These are phyloP conservation scores for Caenorhabditis wallacei DNA, from an alignment of 2,888 invertebrate species.

Conservation along the genomic window DNA sequence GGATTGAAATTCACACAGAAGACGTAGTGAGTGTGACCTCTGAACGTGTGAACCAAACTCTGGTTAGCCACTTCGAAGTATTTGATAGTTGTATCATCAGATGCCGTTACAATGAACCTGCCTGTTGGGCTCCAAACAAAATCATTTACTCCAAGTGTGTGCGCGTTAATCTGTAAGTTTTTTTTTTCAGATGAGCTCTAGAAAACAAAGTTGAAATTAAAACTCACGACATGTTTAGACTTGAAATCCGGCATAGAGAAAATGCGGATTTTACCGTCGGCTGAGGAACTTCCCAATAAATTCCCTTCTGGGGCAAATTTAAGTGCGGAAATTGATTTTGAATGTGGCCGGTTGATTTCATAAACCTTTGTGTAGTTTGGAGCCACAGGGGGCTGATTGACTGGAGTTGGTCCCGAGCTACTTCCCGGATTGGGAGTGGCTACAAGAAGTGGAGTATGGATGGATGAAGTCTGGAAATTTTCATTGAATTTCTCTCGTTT, in stretches of 20 bases:
- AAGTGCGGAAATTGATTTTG: slow-evolving; percentile 95
- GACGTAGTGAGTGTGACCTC: slow-evolving; percentile 99
- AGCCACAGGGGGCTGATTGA: not conserved
- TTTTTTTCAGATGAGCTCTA: not conserved
- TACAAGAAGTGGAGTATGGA: too few species aligned
- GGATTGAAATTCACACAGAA: slow-evolving; percentile 99
- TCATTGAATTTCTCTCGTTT: too few species aligned
- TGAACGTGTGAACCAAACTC: slow-evolving; percentile 97
- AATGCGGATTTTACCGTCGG: slow-evolving; percentile 79
- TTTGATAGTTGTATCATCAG: slow-evolving; percentile 95
- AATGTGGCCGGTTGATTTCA: slow-evolving; percentile 88
- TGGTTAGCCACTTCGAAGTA: slow-evolving; percentile 86
- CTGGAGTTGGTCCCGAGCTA: slow-evolving; percentile 29
- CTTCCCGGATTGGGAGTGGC: not conserved
- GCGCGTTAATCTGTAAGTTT: slow-evolving; percentile 89
- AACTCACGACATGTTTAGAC: slow-evolving; percentile 98
- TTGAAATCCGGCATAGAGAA: slow-evolving; percentile 88
- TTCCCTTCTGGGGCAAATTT: slow-evolving; percentile 80
- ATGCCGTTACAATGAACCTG: slow-evolving; percentile 92
- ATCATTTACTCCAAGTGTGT: slow-evolving; percentile 98
- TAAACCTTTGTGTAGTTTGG: slow-evolving; percentile 56
- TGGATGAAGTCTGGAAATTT: too few species aligned
- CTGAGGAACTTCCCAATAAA: slow-evolving; percentile 77
- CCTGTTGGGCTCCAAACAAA: slow-evolving; percentile 99
- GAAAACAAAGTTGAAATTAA: not conserved